These are phyloP conservation scores for Tolypeutes matacus DNA, from an alignment of 2,797 vertebrate species.

Conservation along the genomic window DNA sequence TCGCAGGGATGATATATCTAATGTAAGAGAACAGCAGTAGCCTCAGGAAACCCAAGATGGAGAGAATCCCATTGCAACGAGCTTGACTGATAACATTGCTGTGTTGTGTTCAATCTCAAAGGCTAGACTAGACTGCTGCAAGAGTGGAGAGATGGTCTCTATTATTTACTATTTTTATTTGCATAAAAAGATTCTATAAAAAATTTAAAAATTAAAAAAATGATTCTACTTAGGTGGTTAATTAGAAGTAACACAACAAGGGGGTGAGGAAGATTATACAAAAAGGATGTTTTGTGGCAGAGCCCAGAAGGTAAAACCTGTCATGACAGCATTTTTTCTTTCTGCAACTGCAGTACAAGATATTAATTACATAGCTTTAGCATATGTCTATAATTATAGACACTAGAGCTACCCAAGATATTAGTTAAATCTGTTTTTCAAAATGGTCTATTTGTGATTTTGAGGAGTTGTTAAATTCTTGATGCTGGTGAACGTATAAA, in stretches of 20 bases:
- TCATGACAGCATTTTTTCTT: not conserved
- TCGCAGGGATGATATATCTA: not conserved
- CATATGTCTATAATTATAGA: not conserved
- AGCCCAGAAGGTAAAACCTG: constrained; percentile 21
- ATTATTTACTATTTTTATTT: constrained; percentile 66
- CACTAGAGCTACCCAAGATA: not conserved
- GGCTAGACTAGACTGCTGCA: not conserved
- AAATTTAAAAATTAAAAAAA: not conserved
- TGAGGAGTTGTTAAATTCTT: not conserved
- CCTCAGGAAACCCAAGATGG: constrained; percentile 14
- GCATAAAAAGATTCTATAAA: constrained; percentile 50
- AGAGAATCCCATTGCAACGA: not conserved
- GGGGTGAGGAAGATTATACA: not conserved
- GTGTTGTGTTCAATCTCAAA: constrained; percentile 65
- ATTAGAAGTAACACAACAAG: constrained; percentile 54
- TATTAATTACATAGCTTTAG: constrained; percentile 11
- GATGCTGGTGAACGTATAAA: not conserved
- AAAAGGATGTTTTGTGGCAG: not conserved
- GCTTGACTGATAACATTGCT: not conserved
- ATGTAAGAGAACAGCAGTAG: not conserved
- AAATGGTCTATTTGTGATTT: not conserved
- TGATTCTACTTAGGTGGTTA: constrained; percentile 62
- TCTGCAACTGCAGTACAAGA: not conserved
- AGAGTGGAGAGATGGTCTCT: not conserved
- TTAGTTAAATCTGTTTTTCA: not conserved